Conservation (phyloP, 2,797 vertebrate species). For the Psittacula echo region DNA sequence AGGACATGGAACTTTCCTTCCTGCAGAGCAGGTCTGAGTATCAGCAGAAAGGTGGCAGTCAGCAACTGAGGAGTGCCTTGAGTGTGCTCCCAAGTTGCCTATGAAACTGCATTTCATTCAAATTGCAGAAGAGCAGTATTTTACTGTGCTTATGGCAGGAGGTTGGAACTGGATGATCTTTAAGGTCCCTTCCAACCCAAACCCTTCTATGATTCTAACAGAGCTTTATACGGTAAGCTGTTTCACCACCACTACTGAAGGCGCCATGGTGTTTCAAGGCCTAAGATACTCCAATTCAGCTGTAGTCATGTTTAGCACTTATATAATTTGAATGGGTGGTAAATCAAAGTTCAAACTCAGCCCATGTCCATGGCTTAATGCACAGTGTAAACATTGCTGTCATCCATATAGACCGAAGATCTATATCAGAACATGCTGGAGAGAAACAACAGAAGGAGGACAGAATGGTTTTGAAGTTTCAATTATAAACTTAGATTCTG, state of each 20-base stretch:
- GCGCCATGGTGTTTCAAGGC: background rate
- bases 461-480: background rate
- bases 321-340: background rate
- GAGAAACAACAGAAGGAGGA: background rate
- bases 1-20: background rate
- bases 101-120: background rate
- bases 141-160: background rate
- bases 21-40: background rate
- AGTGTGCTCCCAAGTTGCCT: background rate
- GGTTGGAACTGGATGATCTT: background rate
- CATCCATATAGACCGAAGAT: background rate
- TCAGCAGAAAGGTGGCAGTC: background rate
- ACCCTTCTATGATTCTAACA: background rate
- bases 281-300: background rate
- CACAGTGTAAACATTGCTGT: background rate
- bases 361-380: background rate
- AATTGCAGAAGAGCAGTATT: background rate
- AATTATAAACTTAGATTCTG: background rate
- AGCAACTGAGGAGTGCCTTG: rapidly evolving
- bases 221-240: background rate
- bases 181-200: background rate
- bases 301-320: background rate
- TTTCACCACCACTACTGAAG: background rate
- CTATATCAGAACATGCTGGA: background rate
- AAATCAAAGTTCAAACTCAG: background rate